Evolutionary conservation across 1,140 invertebrate genomes (phyloP), one percentile per base, ranked within the genome.

Genomic region (Frieseomelitta varia): DNA sequence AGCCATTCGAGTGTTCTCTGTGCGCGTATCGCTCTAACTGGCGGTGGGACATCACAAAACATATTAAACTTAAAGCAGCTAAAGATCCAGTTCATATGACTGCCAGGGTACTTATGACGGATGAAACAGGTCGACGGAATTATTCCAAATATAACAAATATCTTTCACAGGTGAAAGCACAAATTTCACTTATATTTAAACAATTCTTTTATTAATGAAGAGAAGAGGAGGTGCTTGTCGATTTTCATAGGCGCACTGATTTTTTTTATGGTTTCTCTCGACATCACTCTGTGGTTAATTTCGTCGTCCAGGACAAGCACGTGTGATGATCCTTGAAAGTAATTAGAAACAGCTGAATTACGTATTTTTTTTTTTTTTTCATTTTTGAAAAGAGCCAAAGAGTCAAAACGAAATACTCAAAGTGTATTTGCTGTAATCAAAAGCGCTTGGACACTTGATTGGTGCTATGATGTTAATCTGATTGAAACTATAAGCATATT

Each of bases 31-130:
- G 98, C 85, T 99, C 98, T 39, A 99, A 99, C 94, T 99, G 98
- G 98, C 96, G 98, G 85, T 99, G 98, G 98, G 98, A 99, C 94
- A 98, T 99, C 83, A 98, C 98, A 67, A 99, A 99, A 95, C 98
- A 99, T 93, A 99, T 99, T 81, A 97, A 98, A 92, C 95, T 98
- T 89, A 98, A 98, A 95, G 97, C 97, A 24, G 97, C 97, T 24
- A 95, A 97, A 80, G 98, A 99, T 95, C 96, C 96, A 79, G 96
- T 96, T 63, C 97, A 99, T 93, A 96, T 96, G 88, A 96, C 95
- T 78, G 97, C 97, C 65, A 97, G 97, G 93, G 97, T 98, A 74
- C 95, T 99, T 84, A 97, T 98, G 96, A 98, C 98, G 73, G 98
- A 98, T 93, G 98, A 98, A 94, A 98, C 98, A 65, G 98, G 98